Base-by-base conservation (phyloP, 2,888 invertebrate genomes). In the Lagria hirta region DNA sequence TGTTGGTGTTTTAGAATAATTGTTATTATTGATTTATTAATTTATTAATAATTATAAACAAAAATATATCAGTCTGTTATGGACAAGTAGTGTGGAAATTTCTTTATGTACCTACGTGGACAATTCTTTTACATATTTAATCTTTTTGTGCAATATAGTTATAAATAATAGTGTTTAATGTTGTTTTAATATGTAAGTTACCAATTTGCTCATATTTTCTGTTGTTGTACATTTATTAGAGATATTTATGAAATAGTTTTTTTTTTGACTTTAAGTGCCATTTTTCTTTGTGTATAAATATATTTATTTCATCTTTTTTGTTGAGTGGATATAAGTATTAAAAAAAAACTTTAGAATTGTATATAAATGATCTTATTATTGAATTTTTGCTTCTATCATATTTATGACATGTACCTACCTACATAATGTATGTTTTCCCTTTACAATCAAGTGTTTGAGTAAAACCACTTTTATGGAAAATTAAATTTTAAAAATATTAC, bases 391-490 rank as follows among this genome's bases (percentile, higher is more conserved):
- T 57, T 61, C 52, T 50, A 48, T 51, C 43, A 52, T 44, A 53
- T 47, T 52, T 41, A 50, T n/a, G n/a, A 54, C 42, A 52, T 54
- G 52, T 57, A 57, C 55, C 49, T 58, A 50, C 56, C 55, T 21
- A 48, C 41, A 41, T 42, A 35, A 43, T 49, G 43, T 48, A 43
- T 60, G 57, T 60, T 61, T 61, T 62, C 56, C 57, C 59, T 55
- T 58, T 60, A 58, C 59, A 60, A 58, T 61, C 60, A 61, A 63
- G 57, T 61, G 60, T 63, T 63, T 63, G 54, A 60, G 57, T 56
- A 60, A 45, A 57, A 55, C 60, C 61, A 63, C 63, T 59, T 61
- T 60, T 59, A 62, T 62, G 63, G 60, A 61, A 57, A 62, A 57
- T 60, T 57, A 60, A 63, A 49, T 47, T 49, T 28, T 35, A 28